Percentiles rank a stretch among this genome's conserved stretches.
Conservation (phyloP, 2,797 vertebrate genomes). For the Enteromius mattozi region DNA sequence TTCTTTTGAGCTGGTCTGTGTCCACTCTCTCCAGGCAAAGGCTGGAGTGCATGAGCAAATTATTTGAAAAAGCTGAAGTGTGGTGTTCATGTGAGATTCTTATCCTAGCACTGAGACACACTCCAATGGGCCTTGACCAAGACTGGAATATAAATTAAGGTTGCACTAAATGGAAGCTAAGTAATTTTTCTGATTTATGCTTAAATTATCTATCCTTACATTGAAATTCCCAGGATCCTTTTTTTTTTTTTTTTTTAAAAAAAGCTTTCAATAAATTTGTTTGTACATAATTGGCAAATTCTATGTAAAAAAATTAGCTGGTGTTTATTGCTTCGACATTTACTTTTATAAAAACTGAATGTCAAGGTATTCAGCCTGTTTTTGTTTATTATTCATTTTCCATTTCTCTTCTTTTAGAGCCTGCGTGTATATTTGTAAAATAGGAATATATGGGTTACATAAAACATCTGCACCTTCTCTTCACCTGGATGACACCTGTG, state of each 20-base stretch:
- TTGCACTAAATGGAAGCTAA: background rate
- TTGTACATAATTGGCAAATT: background rate
- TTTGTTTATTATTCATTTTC: background rate
- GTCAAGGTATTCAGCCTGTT: background rate
- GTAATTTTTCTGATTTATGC: background rate
- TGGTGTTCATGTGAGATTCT: background rate
- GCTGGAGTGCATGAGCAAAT: conserved; percentile 10
- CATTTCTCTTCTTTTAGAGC: background rate
- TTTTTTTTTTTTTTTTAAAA: background rate
- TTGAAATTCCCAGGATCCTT: background rate
- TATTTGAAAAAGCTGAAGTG: conserved; percentile 10
- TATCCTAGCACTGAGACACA: background rate
- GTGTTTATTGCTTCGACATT: background rate
- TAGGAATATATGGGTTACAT: background rate
- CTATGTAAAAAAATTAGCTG: background rate
- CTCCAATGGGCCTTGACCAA: background rate
- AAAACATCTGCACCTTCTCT: background rate
- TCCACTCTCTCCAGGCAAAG: background rate
- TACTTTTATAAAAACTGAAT: background rate
- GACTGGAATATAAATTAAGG: background rate
- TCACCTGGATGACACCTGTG: background rate
- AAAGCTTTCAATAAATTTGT: background rate
- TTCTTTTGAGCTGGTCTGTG: conserved; percentile 5
- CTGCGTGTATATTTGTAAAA: background rate
- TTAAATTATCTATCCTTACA: background rate